Evolutionary conservation across 2,113 vertebrate species (phyloP).

Genomic region (Etheostoma spectabile): DNA sequence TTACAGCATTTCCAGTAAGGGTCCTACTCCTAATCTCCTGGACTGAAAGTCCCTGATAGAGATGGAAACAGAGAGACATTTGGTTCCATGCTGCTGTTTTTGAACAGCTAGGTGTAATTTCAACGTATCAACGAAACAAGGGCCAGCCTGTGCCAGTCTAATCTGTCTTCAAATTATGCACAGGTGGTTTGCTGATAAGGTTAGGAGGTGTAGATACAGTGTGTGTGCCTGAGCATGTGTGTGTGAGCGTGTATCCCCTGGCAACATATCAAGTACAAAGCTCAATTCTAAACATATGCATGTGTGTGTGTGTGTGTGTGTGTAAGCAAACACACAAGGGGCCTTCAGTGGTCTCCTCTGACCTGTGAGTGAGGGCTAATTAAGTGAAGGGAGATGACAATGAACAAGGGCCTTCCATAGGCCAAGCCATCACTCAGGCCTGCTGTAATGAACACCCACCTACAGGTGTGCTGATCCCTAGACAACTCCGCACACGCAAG

Average conservation of each 20-base stretch:
- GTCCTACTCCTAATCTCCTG: conserved; percentile 69
- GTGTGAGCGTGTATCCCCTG: conserved; percentile 45
- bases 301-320: conserved; percentile 25
- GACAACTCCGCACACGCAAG: conserved; percentile 24
- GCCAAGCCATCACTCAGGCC: conserved; percentile 81
- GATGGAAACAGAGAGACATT: conserved; percentile 61
- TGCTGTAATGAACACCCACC: conserved; percentile 80
- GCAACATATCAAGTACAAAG: conserved; percentile 48
- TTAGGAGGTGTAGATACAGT: conserved; percentile 29
- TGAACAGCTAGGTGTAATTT: conserved; percentile 67
- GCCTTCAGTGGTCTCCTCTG: conserved; percentile 60
- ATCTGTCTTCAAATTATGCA: conserved; percentile 69
- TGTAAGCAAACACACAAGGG: conserved; percentile 31
- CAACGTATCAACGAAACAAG: conserved; percentile 62
- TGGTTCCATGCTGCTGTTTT: conserved; percentile 51
- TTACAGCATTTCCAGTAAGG: conserved; percentile 71
- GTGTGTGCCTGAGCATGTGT: conserved; percentile 23
- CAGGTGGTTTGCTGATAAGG: conserved; percentile 76
- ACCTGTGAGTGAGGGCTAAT: conserved; percentile 80
- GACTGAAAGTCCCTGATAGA: conserved; percentile 57
- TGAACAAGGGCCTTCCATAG: conserved; percentile 76
- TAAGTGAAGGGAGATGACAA: conserved; percentile 80
- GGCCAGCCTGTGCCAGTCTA: conserved; percentile 56
- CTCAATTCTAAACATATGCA: conserved; percentile 48
- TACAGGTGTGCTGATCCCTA: conserved; percentile 78